Conservation (phyloP, 2,888 invertebrate species). For the Calameuta pallipes region DNA sequence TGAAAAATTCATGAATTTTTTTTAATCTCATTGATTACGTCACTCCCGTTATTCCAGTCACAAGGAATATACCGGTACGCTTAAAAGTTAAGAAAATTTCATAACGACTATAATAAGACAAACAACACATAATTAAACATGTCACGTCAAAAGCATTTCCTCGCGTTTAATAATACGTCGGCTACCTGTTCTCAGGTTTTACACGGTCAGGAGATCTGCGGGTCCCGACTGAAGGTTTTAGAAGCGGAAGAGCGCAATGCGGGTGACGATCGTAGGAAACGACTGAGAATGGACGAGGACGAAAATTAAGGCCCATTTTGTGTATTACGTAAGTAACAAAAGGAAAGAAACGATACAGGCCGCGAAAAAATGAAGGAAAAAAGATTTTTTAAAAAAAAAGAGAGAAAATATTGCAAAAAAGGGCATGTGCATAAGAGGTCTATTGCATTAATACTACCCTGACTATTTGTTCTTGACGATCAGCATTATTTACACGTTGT, state of each 20-base stretch:
- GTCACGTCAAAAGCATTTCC: neutral
- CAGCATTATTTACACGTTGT: conserved; percentile 18
- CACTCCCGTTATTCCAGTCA: conserved; percentile 2
- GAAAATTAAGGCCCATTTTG: conserved; percentile 53
- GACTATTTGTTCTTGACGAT: conserved; percentile 41
- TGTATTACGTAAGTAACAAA: conserved; percentile 57
- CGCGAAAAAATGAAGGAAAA: conserved; percentile 9
- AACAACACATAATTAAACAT: neutral
- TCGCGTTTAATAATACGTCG: neutral
- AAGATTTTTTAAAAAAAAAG: conserved; percentile 3
- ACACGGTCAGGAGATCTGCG: conserved; percentile 90
- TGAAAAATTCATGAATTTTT: neutral
- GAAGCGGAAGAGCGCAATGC: conserved; percentile 82
- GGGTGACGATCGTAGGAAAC: conserved; percentile 62
- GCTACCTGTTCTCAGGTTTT: conserved; percentile 64
- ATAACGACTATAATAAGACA: neutral
- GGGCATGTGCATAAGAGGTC: neutral
- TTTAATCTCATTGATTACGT: conserved; percentile 4
- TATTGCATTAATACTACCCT: conserved; percentile 32
- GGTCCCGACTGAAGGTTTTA: conserved; percentile 87
- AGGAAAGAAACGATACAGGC: conserved; percentile 20
- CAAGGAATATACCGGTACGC: conserved; percentile 3
- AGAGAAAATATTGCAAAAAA: neutral
- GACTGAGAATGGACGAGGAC: conserved; percentile 62
- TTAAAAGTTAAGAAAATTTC: neutral